Evolutionary conservation across 2,888 invertebrate species (phyloP), one percentile per base, ranked within the genome.

Genomic region (Lathronympha strigana): DNA sequence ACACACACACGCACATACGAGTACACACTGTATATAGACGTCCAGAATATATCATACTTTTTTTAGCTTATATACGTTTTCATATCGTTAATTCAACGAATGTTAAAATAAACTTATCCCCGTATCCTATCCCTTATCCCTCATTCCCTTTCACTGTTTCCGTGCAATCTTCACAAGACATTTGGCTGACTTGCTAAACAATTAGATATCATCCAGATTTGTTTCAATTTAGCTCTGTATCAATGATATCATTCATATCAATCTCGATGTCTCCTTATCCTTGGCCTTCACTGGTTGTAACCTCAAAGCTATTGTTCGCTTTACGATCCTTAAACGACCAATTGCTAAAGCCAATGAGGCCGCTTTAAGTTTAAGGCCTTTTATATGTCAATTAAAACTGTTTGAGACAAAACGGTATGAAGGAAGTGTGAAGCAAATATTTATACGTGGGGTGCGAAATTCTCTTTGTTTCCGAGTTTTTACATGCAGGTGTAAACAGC

Each of bases 291-390:
- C 28, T 45, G 43, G 43, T 45, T 55, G 28, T 31, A 8, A 57
- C 57, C 43, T 45, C 57, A 57, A 31, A 57, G 57, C 57, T 57
- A 45, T 57, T 57, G 57, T 57, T 57, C 57, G 43, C 57, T 57
- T 57, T 57, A 57, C 15, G 57, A 57, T 45, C 57, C 55, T 57
- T 57, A 57, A 55, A 57, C n/a, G 43, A 57, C 43, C 57, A 57
- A 57, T 45, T 57, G 43, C 57, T 45, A 45, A 57, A 57, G 57
- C 19, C 40, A 57, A 57, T 57, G 28, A 57, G 57, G 43, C 31
- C 57, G 31, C 43, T 45, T 57, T 43, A 57, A 57, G 57, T 57
- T 57, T 57, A 57, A 57, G 57, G 57, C 25, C 57, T 31, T 2
- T 31, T 57, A 45, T 43, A 57, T 57, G 43, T 40, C 57, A 57